Evolutionary conservation across 2,888 invertebrate species (phyloP).

Genomic region (Entomobrya proxima): DNA sequence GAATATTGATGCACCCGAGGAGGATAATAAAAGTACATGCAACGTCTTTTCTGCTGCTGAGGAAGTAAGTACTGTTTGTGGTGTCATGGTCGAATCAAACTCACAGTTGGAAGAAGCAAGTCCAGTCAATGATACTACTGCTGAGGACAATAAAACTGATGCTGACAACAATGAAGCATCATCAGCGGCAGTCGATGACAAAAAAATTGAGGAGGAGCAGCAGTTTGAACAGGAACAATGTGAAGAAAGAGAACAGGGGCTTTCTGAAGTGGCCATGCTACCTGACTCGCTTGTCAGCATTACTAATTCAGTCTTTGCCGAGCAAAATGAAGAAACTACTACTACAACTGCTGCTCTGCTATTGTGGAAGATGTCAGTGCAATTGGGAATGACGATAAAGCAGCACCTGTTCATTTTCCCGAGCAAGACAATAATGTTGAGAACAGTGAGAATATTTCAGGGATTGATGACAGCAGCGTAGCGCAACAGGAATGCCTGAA

Average conservation of each 20-base stretch:
- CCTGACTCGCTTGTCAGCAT: neutral
- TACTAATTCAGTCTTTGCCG: constrained; percentile 1
- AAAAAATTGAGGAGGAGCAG: constrained; percentile 63
- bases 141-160: constrained; percentile 58
- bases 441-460: constrained; percentile 51
- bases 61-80: constrained; percentile 24
- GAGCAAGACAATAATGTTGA: constrained; percentile 50
- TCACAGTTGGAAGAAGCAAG: constrained; percentile 48
- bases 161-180: constrained; percentile 51
- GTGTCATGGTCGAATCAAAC: constrained; percentile 48
- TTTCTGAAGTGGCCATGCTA: constrained; percentile 37
- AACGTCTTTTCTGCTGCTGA: constrained; percentile 9
- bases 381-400: constrained; percentile 1
- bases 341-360: neutral
- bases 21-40: constrained; percentile 32
- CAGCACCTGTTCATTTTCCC: constrained; percentile 30
- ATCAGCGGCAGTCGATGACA: constrained; percentile 45
- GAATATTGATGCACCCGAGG: constrained; percentile 44
- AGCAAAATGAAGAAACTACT: neutral
- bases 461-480: constrained; percentile 26
- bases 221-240: constrained; percentile 22
- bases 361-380: neutral
- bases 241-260: constrained; percentile 7
- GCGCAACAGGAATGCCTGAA: neutral
- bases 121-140: constrained; percentile 39